Conservation (phyloP, 2,113 vertebrate genomes). For the Bos javanicus region DNA sequence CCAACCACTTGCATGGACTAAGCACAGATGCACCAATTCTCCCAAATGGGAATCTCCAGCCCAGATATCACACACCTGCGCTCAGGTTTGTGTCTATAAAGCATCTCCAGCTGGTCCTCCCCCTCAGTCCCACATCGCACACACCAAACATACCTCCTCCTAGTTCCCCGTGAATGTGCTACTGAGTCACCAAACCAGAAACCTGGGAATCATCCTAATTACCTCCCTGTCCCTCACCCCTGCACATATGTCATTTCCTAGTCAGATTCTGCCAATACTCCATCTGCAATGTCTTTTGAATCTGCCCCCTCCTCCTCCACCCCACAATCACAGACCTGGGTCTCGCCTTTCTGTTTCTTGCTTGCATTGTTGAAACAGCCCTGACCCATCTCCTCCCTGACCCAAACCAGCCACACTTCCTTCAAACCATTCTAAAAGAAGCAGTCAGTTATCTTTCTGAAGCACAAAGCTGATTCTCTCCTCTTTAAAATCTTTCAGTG, state of each 20-base stretch:
- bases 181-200: constrained; percentile 2
- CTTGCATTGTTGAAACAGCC: neutral
- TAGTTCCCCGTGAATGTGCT: neutral
- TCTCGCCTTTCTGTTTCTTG: neutral
- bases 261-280: neutral
- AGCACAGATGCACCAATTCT: neutral
- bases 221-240: neutral
- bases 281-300: neutral
- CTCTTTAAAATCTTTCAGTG: neutral
- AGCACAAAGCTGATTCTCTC: neutral
- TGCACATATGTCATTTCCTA: neutral
- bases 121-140: neutral
- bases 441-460: neutral
- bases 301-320: neutral
- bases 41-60: neutral
- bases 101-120: neutral
- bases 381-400: neutral
- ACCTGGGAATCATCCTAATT: neutral
- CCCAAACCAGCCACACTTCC: neutral
- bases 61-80: neutral
- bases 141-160: neutral
- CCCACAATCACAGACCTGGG: neutral
- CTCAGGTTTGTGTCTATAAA: neutral
- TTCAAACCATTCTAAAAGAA: neutral
- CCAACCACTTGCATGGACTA: neutral